These are phyloP conservation scores for Knipowitschia caucasica DNA, from an alignment of 2,797 vertebrate genomes.

Conservation along the genomic window DNA sequence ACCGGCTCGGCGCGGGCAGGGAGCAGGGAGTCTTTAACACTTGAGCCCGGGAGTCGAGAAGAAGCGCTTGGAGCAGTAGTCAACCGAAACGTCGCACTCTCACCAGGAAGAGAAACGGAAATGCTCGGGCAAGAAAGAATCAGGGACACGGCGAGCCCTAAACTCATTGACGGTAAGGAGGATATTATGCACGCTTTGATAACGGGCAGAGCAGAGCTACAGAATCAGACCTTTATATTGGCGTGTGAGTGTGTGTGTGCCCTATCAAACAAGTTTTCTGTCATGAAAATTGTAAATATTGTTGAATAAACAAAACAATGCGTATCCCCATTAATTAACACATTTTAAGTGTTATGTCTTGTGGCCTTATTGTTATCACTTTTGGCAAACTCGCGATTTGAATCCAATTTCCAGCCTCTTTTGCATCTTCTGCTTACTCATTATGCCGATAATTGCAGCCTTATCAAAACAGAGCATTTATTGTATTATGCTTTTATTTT, in stretches of 20 bases:
- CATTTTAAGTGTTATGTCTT: too few species aligned
- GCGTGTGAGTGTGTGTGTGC: not conserved
- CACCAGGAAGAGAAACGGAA: constrained; percentile 85
- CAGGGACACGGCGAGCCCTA: constrained; percentile 88
- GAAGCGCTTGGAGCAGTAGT: constrained; percentile 75
- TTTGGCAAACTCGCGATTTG: not conserved
- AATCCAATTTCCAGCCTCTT: not conserved
- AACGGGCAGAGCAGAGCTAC: not conserved
- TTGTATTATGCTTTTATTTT: not conserved
- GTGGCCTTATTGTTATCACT: too few species aligned
- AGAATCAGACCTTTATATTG: not conserved
- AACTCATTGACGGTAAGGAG: constrained; percentile 87
- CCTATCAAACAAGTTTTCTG: not conserved
- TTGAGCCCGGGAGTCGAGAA: constrained; percentile 77
- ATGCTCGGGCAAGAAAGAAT: constrained; percentile 86
- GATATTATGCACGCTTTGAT: not conserved
- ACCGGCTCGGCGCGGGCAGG: constrained; percentile 81
- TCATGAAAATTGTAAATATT: not conserved
- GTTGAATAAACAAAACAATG: not conserved
- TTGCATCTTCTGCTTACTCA: not conserved
- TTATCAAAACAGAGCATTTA: not conserved
- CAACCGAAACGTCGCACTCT: constrained; percentile 80
- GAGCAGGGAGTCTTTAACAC: constrained; percentile 80
- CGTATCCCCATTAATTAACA: not conserved
- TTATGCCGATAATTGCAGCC: not conserved